Percentiles rank a stretch among this genome's conserved stretches.
These are phyloP conservation scores for Pyralis farinalis DNA, from an alignment of 2,888 invertebrate species.

Conservation along the genomic window DNA sequence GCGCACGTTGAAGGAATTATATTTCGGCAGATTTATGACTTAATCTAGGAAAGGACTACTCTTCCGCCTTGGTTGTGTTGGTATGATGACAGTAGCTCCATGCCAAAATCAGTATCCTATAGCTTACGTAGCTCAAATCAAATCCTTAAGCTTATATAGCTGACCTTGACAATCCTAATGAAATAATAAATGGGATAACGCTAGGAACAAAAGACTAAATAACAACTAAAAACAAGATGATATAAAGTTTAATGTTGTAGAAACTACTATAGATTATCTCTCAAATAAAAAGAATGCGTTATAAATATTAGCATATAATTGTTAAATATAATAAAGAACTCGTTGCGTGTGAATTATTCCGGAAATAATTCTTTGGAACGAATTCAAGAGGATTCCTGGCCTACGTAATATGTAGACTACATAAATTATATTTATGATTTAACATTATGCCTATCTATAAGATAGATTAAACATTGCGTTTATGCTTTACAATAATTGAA, in stretches of 20 bases:
- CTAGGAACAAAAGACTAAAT: no score
- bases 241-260: constrained; percentile 30
- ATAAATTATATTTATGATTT: constrained; percentile 28
- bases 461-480: constrained; percentile 51
- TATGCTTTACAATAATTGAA: constrained; percentile 18
- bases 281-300: constrained; percentile 43
- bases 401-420: constrained; percentile 18
- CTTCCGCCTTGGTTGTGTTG: no score
- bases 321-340: constrained; percentile 29
- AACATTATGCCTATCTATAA: constrained; percentile 60
- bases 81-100: no score
- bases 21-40: no score
- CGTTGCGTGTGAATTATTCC: constrained; percentile 65
- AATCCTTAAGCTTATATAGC: no score
- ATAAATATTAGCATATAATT: constrained; percentile 67
- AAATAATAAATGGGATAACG: no score
- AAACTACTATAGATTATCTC: constrained; percentile 17
- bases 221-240: constrained; percentile 13
- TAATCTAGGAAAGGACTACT: no score
- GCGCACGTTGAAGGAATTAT: no score
- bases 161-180: no score
- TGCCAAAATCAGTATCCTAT: no score
- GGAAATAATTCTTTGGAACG: constrained; percentile 67
- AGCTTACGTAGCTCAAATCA: no score
- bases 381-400: constrained; percentile 34